These are phyloP conservation scores for Sparidentex hasta DNA, from an alignment of 2,797 vertebrate species.

Conservation along the genomic window DNA sequence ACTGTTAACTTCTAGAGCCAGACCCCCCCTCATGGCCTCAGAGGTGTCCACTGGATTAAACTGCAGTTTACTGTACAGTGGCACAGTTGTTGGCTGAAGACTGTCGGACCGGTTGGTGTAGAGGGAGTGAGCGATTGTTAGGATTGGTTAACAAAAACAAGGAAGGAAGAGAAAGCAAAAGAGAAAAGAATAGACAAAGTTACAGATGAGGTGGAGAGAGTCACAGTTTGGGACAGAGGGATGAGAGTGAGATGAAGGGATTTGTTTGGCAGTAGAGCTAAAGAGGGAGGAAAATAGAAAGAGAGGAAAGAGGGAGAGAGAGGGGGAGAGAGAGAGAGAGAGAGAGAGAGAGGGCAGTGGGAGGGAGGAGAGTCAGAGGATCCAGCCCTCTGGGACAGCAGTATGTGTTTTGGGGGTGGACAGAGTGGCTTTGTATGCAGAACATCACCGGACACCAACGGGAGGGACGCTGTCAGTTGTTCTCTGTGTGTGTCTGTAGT, in stretches of 20 bases:
- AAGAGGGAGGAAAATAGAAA: slow-evolving; percentile 25
- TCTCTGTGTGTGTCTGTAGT: slow-evolving; percentile 75
- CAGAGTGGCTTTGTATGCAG: slow-evolving; percentile 74
- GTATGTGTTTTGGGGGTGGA: slow-evolving; percentile 77
- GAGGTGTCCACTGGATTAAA: slow-evolving; percentile 21
- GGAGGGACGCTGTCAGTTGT: slow-evolving; percentile 73
- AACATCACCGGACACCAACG: slow-evolving; percentile 74
- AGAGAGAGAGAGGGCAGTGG: slow-evolving; percentile 45
- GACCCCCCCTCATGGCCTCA: background rate
- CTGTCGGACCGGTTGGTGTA: slow-evolving; percentile 36
- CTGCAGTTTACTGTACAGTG: slow-evolving; percentile 12
- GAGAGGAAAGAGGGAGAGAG: slow-evolving; percentile 23
- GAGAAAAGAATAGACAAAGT: background rate
- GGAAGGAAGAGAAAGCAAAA: slow-evolving; percentile 26
- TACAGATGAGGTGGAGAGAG: slow-evolving; percentile 28
- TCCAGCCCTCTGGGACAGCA: slow-evolving; percentile 76
- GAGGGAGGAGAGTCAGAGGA: slow-evolving; percentile 76
- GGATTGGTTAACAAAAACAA: slow-evolving; percentile 29
- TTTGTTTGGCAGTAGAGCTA: slow-evolving; percentile 52
- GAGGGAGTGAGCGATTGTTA: slow-evolving; percentile 33
- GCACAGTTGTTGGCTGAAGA: slow-evolving; percentile 34
- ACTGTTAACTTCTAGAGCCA: background rate
- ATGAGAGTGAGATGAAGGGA: slow-evolving; percentile 62
- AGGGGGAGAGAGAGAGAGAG: slow-evolving; percentile 26
- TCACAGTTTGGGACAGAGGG: slow-evolving; percentile 29